phyloP scores from a whole-genome alignment of 2,797 vertebrate genomes.

The Hirundo rustica region DNA sequence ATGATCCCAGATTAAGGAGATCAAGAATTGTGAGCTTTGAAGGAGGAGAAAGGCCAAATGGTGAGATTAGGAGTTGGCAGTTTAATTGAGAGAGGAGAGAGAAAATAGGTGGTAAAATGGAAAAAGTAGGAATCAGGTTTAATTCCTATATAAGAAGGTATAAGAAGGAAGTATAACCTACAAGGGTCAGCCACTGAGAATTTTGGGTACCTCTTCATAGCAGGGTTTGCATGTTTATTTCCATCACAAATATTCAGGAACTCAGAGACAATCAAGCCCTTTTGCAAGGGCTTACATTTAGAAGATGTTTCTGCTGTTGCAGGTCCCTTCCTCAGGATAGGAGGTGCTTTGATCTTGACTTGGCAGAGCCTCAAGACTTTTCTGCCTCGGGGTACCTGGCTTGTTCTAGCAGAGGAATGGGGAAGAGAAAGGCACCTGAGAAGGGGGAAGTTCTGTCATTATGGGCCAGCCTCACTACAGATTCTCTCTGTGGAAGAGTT shows the following conservation, averaged over 20 bases:
- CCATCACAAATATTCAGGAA: background rate
- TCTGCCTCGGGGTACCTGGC: background rate
- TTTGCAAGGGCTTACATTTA: background rate
- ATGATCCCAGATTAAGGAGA: conserved; percentile 51
- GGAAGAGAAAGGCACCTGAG: background rate
- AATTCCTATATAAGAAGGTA: background rate
- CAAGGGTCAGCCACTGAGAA: background rate
- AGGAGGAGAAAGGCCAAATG: conserved; percentile 30
- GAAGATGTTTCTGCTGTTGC: background rate
- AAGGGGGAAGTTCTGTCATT: background rate
- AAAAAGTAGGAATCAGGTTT: background rate
- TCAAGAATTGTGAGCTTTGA: conserved; percentile 12
- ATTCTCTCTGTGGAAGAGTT: background rate
- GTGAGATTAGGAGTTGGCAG: background rate
- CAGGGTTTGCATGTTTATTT: background rate
- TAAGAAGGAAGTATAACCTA: background rate
- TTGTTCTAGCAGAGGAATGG: background rate
- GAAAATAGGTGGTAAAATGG: background rate
- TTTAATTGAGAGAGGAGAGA: conserved; percentile 26
- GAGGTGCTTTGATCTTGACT: background rate
- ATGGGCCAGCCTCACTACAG: background rate
- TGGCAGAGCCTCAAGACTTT: background rate
- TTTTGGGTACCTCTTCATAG: background rate
- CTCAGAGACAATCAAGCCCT: background rate
- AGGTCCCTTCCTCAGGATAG: background rate